phyloP scores from a whole-genome alignment of 2,797 vertebrate species.

The Pyrrhura leucotis region DNA sequence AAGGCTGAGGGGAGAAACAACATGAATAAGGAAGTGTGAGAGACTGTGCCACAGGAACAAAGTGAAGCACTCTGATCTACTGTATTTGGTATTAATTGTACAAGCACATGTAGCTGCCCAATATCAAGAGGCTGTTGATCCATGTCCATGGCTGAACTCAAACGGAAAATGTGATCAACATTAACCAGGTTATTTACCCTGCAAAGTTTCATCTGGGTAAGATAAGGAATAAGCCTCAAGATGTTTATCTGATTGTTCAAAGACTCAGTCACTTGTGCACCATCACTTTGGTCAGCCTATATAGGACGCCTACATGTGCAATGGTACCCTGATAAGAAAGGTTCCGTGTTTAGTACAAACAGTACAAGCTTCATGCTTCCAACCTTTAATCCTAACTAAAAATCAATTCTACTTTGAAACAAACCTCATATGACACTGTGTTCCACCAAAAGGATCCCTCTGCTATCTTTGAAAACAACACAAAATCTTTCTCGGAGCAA shows the following conservation, averaged over 20 bases:
- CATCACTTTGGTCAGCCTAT: neutral
- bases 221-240: neutral
- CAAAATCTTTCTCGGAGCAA: neutral
- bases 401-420: neutral
- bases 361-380: neutral
- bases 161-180: neutral
- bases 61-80: neutral
- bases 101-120: neutral
- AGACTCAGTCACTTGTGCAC: neutral
- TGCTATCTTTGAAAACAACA: neutral
- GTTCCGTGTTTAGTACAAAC: neutral
- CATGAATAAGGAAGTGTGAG: neutral
- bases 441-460: neutral
- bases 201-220: neutral
- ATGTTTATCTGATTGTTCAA: rapidly evolving
- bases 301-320: neutral
- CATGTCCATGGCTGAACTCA: neutral
- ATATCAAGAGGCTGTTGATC: neutral
- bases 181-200: neutral
- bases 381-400: neutral
- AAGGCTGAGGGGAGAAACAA: neutral
- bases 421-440: neutral
- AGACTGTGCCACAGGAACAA: neutral
- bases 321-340: neutral
- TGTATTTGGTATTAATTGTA: neutral